Percentiles rank a stretch among this genome's conserved stretches.
Conservation (phyloP, 2,113 vertebrate genomes). For the Proterorhinus semilunaris region DNA sequence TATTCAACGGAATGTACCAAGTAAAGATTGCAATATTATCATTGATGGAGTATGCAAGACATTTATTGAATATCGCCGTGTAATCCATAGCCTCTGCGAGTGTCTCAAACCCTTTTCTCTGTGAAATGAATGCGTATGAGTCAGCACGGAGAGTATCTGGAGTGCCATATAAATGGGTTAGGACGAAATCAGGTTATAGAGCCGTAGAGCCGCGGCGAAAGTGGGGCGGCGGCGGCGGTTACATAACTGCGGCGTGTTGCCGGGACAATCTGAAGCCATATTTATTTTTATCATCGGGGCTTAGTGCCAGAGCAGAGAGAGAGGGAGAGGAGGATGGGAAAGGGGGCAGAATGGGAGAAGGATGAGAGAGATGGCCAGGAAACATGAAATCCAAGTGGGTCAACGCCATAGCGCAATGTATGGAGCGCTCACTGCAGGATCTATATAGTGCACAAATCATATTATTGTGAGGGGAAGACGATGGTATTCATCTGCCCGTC, state of each 20-base stretch:
- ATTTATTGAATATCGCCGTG: no score
- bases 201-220: constrained; percentile 29
- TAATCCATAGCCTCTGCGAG: background rate
- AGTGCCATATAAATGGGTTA: constrained; percentile 7
- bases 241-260: constrained; percentile 64
- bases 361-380: background rate
- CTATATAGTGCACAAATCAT: no score
- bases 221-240: constrained; percentile 59
- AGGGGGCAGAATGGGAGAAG: background rate
- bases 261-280: constrained; percentile 54
- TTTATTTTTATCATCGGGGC: constrained; percentile 69
- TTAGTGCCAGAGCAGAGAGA: constrained; percentile 54
- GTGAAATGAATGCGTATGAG: background rate
- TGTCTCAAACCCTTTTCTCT: background rate
- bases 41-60: no score
- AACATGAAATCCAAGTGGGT: background rate
- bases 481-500: no score
- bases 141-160: constrained; percentile 19
- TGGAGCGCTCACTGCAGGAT: no score
- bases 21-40: no score
- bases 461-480: no score
- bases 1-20: no score
- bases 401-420: background rate
- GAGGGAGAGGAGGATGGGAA: constrained; percentile 41
- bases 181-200: constrained; percentile 23